Evolutionary conservation across 1,140 invertebrate genomes (phyloP), one percentile per base, ranked within the genome.

Genomic region (Drosophila fuyamai): DNA sequence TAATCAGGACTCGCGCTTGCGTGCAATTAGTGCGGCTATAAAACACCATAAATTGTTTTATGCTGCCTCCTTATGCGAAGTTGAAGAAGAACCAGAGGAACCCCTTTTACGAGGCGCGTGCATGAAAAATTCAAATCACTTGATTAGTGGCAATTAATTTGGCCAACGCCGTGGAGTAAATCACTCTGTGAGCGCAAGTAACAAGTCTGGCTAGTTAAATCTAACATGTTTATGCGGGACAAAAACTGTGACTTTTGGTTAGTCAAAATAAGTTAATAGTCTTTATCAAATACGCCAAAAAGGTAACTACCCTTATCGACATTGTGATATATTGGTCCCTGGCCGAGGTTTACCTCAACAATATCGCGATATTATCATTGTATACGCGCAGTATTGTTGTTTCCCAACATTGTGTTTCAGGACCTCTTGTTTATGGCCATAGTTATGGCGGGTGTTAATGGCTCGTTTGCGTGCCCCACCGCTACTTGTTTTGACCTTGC

Each of bases 71-170:
- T 76, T 60, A 70, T 58, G 55, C 32, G 32, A 48, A 62, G 44
- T 53, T 32, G 13, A 41, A 40, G 54, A 67, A 48, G 23, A 56
- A 18, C 14, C 43, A n/a, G 72, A 23, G 43, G 29, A 73, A 79
- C 53, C 66, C 61, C 44, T 71, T 77, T 84, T 56, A 68, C 66
- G 76, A 84, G 65, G 60, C 36, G 18, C 62, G 56, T 27, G 73
- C 82, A 86, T 86, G 78, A 81, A 85, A 81, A 81, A 76, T 85
- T 86, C 68, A 86, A 85, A 85, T 85, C 82, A 81, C 82, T 85
- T 85, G 75, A 86, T 85, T 85, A 79, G 79, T 67, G 79, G 75
- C 82, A 85, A 85, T 85, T 85, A 86, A 85, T 75, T 86, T 78
- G 60, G 40, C 66, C 51, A 44, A 57, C 70, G 51, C 62, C 61